Conservation (phyloP, 2,797 vertebrate genomes). For the Anguilla marmorata region DNA sequence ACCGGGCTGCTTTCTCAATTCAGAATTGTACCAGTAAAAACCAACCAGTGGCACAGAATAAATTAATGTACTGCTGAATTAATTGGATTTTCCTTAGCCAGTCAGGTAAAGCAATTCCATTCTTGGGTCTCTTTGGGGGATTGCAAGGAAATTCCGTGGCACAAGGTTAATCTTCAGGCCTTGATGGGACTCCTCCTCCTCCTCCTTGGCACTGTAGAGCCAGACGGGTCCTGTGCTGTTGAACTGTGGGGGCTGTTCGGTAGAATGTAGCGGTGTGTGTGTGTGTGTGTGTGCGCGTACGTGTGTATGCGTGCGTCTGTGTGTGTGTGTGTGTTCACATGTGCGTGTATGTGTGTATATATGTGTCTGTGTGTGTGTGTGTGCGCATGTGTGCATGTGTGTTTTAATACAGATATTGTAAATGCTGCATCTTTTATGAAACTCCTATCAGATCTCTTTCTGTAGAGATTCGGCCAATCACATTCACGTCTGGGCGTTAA, state of each 20-base stretch:
- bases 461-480: not conserved
- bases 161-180: not conserved
- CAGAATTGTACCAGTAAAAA: not conserved
- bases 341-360: not conserved
- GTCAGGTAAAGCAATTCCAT: not conserved
- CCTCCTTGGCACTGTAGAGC: not conserved
- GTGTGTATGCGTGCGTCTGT: not conserved
- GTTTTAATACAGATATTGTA: not conserved
- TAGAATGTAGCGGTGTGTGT: not conserved
- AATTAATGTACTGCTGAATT: not conserved
- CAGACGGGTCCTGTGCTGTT: not conserved
- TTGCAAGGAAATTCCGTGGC: not conserved
- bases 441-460: not conserved
- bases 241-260: not conserved
- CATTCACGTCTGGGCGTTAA: not conserved
- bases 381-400: not conserved
- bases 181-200: not conserved
- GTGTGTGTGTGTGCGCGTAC: not conserved
- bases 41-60: not conserved
- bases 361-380: not conserved
- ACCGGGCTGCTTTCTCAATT: not conserved
- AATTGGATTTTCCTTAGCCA: not conserved
- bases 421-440: too few species aligned
- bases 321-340: not conserved
- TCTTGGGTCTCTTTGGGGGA: not conserved